A percentile compares a stretch with the other conserved stretches of the same genome.
Evolutionary conservation across 2,113 vertebrate species (phyloP).

Genomic region (Sula dactylatra): DNA sequence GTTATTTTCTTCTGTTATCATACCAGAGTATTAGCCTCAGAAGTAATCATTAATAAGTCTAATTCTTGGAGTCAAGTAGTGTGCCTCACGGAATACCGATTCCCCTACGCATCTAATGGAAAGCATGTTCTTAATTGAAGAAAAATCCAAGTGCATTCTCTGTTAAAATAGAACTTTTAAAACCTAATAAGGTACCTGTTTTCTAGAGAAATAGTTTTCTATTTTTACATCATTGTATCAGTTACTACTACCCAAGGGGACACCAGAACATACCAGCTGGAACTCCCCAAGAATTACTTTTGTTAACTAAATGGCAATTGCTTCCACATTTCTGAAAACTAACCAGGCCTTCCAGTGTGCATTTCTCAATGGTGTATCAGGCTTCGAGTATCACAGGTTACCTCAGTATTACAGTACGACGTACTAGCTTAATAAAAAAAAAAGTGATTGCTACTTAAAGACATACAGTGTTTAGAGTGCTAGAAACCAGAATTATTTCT

Average conservation of each 20-base stretch:
- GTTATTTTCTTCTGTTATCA: background rate
- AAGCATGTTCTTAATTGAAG: rapidly evolving
- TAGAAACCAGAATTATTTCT: background rate
- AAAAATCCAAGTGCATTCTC: rapidly evolving
- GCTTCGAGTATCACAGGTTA: background rate
- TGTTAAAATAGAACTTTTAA: rapidly evolving
- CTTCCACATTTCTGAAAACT: background rate
- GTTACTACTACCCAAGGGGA: background rate
- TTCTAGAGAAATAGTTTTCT: rapidly evolving
- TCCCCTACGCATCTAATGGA: rapidly evolving
- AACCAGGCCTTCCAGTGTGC: background rate
- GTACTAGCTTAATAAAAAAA: background rate
- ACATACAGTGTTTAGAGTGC: rapidly evolving
- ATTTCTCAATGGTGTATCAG: background rate
- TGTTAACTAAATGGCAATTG: background rate
- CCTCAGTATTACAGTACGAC: background rate
- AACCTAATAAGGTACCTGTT: rapidly evolving
- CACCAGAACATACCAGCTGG: background rate
- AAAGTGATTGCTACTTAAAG: background rate
- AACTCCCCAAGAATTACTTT: background rate
- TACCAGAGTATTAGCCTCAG: background rate
- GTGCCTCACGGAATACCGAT: rapidly evolving
- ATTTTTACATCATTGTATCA: background rate
- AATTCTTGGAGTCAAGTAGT: background rate
- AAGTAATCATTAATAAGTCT: background rate